These are phyloP conservation scores for Gymnarchus niloticus DNA, from an alignment of 2,113 vertebrate genomes.

Conservation along the genomic window DNA sequence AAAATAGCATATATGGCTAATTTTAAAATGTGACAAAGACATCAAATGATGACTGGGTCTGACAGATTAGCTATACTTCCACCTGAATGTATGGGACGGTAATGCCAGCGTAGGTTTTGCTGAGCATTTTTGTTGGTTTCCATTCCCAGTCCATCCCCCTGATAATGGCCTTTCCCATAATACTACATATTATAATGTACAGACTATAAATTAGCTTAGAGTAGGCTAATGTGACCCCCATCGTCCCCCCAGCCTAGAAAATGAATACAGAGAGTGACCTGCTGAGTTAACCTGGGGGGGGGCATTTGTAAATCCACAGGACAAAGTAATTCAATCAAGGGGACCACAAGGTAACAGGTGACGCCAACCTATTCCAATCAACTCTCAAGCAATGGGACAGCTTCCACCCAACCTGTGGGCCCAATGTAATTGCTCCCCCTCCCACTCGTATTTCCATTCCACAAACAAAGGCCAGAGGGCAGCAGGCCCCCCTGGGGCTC, in stretches of 20 bases:
- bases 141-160: no score
- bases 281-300: background rate
- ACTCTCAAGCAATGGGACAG: slow-evolving; percentile 51
- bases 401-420: slow-evolving; percentile 51
- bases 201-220: background rate
- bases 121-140: no score
- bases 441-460: slow-evolving; percentile 53
- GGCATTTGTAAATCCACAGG: background rate
- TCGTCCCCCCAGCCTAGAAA: no score
- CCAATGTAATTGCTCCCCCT: slow-evolving; percentile 53
- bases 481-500: slow-evolving; percentile 23
- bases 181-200: background rate
- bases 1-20: no score
- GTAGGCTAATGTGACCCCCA: no score
- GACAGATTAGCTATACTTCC: no score
- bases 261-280: background rate
- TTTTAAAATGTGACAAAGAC: no score
- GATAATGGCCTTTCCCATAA: no score
- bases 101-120: no score
- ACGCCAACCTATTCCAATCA: slow-evolving; percentile 53
- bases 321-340: slow-evolving; percentile 29
- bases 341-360: slow-evolving; percentile 10
- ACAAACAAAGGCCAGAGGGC: slow-evolving; percentile 57
- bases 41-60: no score
- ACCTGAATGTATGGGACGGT: no score